Percentiles rank a stretch among this genome's conserved stretches.
Evolutionary conservation across 1,140 invertebrate species (phyloP).

Genomic region (Schlechtendalia chinensis): DNA sequence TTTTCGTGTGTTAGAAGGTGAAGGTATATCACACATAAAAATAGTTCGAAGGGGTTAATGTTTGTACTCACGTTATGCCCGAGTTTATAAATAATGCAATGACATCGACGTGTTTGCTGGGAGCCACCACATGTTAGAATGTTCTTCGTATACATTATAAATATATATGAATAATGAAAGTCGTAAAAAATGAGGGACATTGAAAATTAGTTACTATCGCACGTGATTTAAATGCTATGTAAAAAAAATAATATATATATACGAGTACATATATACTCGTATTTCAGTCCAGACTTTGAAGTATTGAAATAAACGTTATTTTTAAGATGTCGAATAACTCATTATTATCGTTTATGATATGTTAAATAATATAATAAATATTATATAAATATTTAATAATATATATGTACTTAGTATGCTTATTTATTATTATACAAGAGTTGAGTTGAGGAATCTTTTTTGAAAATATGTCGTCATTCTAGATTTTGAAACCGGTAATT

Average conservation of each 20-base stretch:
- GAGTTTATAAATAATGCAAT: constrained; percentile 40
- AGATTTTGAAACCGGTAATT: too few relatives aligned
- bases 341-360: too few relatives aligned
- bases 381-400: too few relatives aligned
- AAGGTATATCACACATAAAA: background rate
- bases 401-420: too few relatives aligned
- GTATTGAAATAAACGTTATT: too few relatives aligned
- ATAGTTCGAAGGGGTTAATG: constrained; percentile 12
- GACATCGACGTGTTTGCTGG: constrained; percentile 7
- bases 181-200: background rate
- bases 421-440: too few relatives aligned
- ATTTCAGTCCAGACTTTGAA: too few relatives aligned
- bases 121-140: constrained; percentile 7
- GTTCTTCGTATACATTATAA: background rate
- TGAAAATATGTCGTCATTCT: too few relatives aligned
- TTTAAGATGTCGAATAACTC: too few relatives aligned
- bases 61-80: background rate
- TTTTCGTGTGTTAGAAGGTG: background rate
- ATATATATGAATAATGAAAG: background rate
- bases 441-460: too few relatives aligned
- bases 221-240: background rate
- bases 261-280: too few relatives aligned
- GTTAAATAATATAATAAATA: too few relatives aligned
- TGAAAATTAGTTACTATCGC: background rate
- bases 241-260: background rate